Conservation (phyloP, 2,888 invertebrate genomes). For the Elaeidobius kamerunicus region DNA sequence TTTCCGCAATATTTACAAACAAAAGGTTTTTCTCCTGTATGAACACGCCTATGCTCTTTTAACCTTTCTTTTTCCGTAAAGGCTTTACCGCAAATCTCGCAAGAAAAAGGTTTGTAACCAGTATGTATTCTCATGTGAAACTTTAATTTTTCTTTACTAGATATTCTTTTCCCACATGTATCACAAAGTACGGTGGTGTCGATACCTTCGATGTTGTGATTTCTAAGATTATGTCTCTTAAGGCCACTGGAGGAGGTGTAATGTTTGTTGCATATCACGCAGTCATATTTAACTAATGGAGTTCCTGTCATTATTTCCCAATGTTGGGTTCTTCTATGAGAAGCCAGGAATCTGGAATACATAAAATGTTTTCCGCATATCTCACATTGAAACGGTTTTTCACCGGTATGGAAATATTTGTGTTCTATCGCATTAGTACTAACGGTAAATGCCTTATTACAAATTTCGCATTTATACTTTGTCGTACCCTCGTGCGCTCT, state of each 20-base stretch:
- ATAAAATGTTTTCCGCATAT: conserved; percentile 53
- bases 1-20: conserved; percentile 44
- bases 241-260: conserved; percentile 44
- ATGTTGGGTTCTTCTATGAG: conserved; percentile 53
- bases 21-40: conserved; percentile 47
- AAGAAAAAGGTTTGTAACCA: conserved; percentile 51
- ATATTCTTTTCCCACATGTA: conserved; percentile 46
- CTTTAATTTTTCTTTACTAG: conserved; percentile 46
- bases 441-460: conserved; percentile 40
- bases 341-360: conserved; percentile 53
- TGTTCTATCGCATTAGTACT: conserved; percentile 53
- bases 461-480: conserved; percentile 39
- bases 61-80: conserved; percentile 51
- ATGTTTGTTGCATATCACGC: conserved; percentile 46
- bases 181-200: conserved; percentile 51
- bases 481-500: conserved; percentile 38
- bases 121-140: conserved; percentile 46
- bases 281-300: conserved; percentile 46
- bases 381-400: conserved; percentile 41
- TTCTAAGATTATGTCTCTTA: conserved; percentile 41
- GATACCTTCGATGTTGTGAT: conserved; percentile 46
- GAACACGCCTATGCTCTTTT: conserved; percentile 41
- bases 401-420: conserved; percentile 53
- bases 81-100: conserved; percentile 51
- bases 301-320: conserved; percentile 48